Base-by-base conservation (phyloP, 2,113 vertebrate genomes). In the Phoenicopterus ruber region DNA sequence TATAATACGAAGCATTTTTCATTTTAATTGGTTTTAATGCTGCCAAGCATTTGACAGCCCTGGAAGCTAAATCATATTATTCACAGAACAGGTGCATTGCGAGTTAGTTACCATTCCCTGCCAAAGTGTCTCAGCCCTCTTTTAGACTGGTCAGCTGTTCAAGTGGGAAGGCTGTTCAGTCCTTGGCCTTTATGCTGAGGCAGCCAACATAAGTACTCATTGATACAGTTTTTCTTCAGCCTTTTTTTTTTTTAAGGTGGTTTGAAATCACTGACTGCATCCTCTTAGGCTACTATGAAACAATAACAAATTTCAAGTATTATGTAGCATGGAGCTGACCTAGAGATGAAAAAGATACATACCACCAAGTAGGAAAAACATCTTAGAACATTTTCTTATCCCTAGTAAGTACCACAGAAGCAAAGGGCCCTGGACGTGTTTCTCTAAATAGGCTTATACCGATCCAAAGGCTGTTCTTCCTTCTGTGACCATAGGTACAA, bases 1-100 rank as follows among this genome's bases (percentile, higher is more conserved):
- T 93, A 93, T 93, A 94, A 71, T 94, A 69, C 2, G 42, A 90
- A 40, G 5, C 52, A 78, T 96, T 96, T 95, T 95, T 96, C 88
- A 92, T 94, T 95, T 94, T 88, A 96, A 97, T 96, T 96, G 84
- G 58, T 81, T 95, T 95, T 90, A 94, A 77, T 80, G 44, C 86
- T 95, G 95, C 88, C 93, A 95, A 92, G 85, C 22, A 13, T 72
- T 90, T 96, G 94, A 70, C 93, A 90, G 86, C 36, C 65, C 74
- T 96, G 74, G 55, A 91, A 87, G 66, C 74, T 89, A 83, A 94
- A 88, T 91, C 73, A 46, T 70, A 57, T 86, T 96, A 79, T 62
- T 94, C 86, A 81, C 55, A 74, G 79, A 85, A 69, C 84, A 94
- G 84, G 84, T 96, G 65, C 88, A 47, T 18, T 84, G 69, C 8